Evolutionary conservation across 92 coral and sea anemone species (phyloP), one percentile per base, ranked within the genome.

Genomic region (Phenganax marumi): DNA sequence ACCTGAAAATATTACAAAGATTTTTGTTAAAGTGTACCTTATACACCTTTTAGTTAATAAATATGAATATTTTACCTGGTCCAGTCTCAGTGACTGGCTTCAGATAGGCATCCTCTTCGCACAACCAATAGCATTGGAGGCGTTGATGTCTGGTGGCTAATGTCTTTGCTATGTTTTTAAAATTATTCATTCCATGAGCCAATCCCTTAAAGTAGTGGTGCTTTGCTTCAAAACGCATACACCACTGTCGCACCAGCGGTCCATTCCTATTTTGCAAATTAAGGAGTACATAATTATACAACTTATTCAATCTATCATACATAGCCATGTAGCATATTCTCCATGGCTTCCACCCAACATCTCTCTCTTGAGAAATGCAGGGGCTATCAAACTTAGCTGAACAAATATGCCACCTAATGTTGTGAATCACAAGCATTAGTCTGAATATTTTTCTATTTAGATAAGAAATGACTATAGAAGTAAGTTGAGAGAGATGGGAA

Each of bases 201-300:
- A 86, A 53, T 55, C 61, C 26, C 26, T 86, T 86, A 22, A 81
- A 86, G 43, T 81, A 81, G 25, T 63, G 43, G 19, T 86, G 89
- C 63, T 86, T 86, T 75, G 86, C 89, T 46, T 86, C 89, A 43
- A 86, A 86, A 13, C 86, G 8, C 86, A 86, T 73, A 63, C 89
- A 86, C 89, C 89, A 82, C 46, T 73, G 89, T 48, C 86, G 68
- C 21, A 82, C 85, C 17, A 81, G 86, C 8, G 89, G 89, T 11
- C 89, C 89, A 82, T 52, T 63, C 23, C 89, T 81, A 24, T 24
- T 2, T 7, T 14, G n/a, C 74, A 19, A 12, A 51, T 51, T 51
- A 12, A 51, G 12, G 12, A 51, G 12, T 51, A 7, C 7, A 51
- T 51, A 12, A 51, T 12, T n/a, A n/a, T n/a, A n/a, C 55, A 12